Percentiles rank a stretch among this genome's conserved stretches.
Conservation (phyloP, 1,140 invertebrate species). For the Zaprionus kolodkinae region DNA sequence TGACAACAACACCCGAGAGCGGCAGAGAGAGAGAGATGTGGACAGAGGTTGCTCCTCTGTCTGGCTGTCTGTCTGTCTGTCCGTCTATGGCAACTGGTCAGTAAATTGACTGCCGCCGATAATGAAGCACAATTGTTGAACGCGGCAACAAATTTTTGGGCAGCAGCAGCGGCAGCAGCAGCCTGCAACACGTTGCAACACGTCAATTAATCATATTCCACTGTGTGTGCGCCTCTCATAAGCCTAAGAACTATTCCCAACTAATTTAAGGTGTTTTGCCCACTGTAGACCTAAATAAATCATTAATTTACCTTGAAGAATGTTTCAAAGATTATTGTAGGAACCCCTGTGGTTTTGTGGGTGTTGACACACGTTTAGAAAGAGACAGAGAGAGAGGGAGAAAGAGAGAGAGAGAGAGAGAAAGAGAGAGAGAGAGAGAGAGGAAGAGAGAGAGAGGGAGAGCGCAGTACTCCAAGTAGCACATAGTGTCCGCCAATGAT, state of each 20-base stretch:
- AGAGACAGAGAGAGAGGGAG: no score
- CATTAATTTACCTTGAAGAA: constrained; percentile 48
- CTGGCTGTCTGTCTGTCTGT: background rate
- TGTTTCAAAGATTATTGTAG: constrained; percentile 1
- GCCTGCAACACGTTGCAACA: constrained; percentile 16
- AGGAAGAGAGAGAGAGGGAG: no score
- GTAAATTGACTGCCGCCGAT: constrained; percentile 56
- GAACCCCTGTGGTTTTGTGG: constrained; percentile 70
- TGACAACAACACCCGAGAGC: constrained; percentile 76
- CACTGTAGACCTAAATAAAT: constrained; percentile 59
- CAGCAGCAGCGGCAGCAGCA: constrained; percentile 36
- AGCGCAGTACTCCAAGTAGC: no score
- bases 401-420: no score
- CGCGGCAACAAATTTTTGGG: constrained; percentile 58
- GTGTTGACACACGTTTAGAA: constrained; percentile 68
- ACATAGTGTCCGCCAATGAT: no score
- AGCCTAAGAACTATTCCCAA: constrained; percentile 44
- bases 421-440: background rate
- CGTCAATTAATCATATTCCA: constrained; percentile 67
- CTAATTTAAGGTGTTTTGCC: constrained; percentile 76
- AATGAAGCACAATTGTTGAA: constrained; percentile 74
- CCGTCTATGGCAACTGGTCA: constrained; percentile 22
- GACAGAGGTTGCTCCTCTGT: background rate
- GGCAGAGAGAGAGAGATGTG: background rate
- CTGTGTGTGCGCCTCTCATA: constrained; percentile 33